These are phyloP conservation scores for Crossaster papposus DNA, from an alignment of 53 echinoderm and acorn worm species.

Conservation along the genomic window DNA sequence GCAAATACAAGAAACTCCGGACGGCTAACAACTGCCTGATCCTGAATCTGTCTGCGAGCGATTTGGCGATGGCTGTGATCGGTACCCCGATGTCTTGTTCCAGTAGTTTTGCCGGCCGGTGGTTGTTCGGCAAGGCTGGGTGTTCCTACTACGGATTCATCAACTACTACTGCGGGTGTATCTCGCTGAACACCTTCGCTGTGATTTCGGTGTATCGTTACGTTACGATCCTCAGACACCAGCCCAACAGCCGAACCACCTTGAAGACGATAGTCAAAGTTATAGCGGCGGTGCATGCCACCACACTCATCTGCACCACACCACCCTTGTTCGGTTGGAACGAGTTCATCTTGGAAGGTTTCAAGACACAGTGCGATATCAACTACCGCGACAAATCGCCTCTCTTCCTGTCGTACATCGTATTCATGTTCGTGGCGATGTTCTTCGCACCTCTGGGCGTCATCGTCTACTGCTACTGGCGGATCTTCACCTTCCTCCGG, in stretches of 20 bases:
- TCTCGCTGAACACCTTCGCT: slow-evolving; percentile 69
- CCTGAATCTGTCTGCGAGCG: slow-evolving; percentile 68
- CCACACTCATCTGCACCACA: slow-evolving; percentile 62
- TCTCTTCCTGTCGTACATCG: slow-evolving; percentile 62
- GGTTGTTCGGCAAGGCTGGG: slow-evolving; percentile 74
- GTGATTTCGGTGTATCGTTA: slow-evolving; percentile 62
- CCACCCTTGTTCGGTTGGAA: slow-evolving; percentile 78
- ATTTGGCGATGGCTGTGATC: slow-evolving; percentile 54
- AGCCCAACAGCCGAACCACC: neutral
- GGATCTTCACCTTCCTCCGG: slow-evolving; percentile 42
- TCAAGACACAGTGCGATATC: slow-evolving; percentile 65
- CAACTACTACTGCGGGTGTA: slow-evolving; percentile 77
- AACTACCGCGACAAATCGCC: slow-evolving; percentile 63
- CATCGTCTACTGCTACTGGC: slow-evolving; percentile 55
- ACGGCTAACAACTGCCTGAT: slow-evolving; percentile 68
- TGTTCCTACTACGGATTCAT: slow-evolving; percentile 79
- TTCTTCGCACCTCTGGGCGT: slow-evolving; percentile 64
- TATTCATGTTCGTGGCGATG: slow-evolving; percentile 64
- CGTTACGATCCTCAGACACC: slow-evolving; percentile 20
- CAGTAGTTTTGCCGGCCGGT: slow-evolving; percentile 72
- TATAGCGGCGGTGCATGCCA: slow-evolving; percentile 46
- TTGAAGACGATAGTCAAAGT: slow-evolving; percentile 6
- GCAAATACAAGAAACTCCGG: slow-evolving; percentile 62
- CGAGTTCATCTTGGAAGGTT: slow-evolving; percentile 67
- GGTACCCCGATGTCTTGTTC: slow-evolving; percentile 78